A percentile compares a stretch with the other conserved stretches of the same genome.
These are phyloP conservation scores for Myiozetetes cayanensis DNA, from an alignment of 2,113 vertebrate species.

Conservation along the genomic window DNA sequence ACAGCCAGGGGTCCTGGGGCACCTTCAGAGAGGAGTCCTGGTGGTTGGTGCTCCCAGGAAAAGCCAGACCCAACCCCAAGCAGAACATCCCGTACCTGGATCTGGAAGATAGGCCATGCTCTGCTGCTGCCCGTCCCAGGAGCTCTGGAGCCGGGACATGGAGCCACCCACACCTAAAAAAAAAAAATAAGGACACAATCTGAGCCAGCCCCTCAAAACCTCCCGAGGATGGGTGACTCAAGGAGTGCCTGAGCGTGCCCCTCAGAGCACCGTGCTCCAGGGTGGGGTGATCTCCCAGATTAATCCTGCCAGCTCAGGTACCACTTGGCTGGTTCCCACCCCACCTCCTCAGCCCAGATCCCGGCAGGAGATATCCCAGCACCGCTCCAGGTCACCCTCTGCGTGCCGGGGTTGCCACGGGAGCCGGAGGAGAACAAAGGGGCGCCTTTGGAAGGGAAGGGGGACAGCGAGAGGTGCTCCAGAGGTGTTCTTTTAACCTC, in stretches of 20 bases:
- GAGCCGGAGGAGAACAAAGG: background rate
- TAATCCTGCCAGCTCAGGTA: background rate
- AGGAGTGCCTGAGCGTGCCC: accelerated
- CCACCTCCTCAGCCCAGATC: background rate
- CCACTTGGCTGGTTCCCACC: background rate
- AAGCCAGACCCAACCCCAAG: background rate
- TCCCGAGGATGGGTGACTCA: accelerated
- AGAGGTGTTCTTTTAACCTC: background rate
- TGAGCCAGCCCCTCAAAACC: background rate
- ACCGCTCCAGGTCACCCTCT: background rate
- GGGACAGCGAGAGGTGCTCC: accelerated
- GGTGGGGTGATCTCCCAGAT: background rate
- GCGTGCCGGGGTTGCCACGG: background rate
- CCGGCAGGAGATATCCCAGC: accelerated
- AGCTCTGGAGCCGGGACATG: constrained; percentile 33
- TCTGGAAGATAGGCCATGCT: background rate
- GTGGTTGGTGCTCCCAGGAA: accelerated
- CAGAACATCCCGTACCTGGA: background rate
- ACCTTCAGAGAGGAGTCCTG: accelerated
- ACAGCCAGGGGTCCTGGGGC: accelerated
- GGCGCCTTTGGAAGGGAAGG: background rate
- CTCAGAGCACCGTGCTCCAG: background rate
- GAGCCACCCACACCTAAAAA: background rate
- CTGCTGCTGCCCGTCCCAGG: constrained; percentile 11
- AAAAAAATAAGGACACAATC: background rate